Evolutionary conservation across 1,140 invertebrate genomes (phyloP).

Genomic region (Macrostomum lignano): DNA sequence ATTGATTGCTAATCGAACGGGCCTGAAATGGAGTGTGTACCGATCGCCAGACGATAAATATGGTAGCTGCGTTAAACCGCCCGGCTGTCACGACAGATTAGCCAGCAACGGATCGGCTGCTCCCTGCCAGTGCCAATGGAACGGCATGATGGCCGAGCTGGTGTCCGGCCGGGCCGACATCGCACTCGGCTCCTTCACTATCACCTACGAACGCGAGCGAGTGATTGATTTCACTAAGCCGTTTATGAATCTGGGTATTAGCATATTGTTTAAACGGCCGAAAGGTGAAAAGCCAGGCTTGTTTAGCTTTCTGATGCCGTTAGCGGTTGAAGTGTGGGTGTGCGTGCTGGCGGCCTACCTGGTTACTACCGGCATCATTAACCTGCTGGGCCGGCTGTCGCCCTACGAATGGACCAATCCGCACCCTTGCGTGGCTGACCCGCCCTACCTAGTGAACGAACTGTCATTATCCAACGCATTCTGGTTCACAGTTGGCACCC

Average conservation of each 20-base stretch:
- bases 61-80: too few species aligned
- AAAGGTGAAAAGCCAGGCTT: conserved; percentile 62
- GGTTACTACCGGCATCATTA: conserved; percentile 60
- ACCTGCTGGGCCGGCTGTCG: conserved; percentile 60
- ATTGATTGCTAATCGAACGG: too few species aligned
- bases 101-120: too few species aligned
- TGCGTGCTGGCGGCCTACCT: conserved; percentile 83
- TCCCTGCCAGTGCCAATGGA: too few species aligned
- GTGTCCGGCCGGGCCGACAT: conserved; percentile 10
- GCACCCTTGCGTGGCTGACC: too few species aligned
- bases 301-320: conserved; percentile 80
- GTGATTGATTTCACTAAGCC: conserved; percentile 75
- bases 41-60: too few species aligned
- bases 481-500: conserved; percentile 25
- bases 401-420: conserved; percentile 59
- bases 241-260: conserved; percentile 79
- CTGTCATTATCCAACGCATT: conserved; percentile 39
- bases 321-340: conserved; percentile 86
- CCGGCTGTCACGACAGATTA: too few species aligned
- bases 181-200: conserved; percentile 12
- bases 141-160: conserved; percentile 2
- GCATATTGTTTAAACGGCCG: conserved; percentile 85
- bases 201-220: conserved; percentile 33
- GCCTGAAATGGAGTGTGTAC: too few species aligned
- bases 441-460: too few species aligned